Evolutionary conservation across 2,113 vertebrate genomes (phyloP).

Genomic region (Forbesichthys agassizii): DNA sequence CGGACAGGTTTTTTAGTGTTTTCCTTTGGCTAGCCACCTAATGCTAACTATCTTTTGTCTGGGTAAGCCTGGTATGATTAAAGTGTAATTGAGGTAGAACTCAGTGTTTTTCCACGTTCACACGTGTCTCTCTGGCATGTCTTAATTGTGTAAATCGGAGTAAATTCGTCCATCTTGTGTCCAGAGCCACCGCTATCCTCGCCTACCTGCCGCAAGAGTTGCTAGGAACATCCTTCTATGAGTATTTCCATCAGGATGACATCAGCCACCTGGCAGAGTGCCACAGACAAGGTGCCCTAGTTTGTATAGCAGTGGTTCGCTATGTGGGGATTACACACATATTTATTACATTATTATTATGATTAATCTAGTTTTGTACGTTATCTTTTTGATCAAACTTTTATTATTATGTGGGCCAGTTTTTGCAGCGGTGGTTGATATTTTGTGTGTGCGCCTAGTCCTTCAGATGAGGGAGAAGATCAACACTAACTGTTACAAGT

Average conservation of each 20-base stretch:
- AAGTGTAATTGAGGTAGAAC: background rate
- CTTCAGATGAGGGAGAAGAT: conserved; percentile 98
- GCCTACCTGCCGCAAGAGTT: conserved; percentile 98
- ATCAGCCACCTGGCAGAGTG: conserved; percentile 95
- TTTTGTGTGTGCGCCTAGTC: conserved; percentile 71
- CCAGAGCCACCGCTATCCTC: conserved; percentile 94
- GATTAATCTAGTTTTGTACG: too few relatives aligned
- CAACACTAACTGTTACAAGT: conserved; percentile 97
- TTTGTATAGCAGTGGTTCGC: too few relatives aligned
- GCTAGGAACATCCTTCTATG: conserved; percentile 96
- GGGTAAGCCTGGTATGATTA: background rate
- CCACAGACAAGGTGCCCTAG: conserved; percentile 89
- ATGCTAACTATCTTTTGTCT: background rate
- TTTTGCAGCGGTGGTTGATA: background rate
- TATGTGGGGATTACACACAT: too few relatives aligned
- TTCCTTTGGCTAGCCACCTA: background rate
- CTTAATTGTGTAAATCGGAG: background rate
- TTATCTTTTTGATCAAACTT: too few relatives aligned
- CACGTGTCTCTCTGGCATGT: background rate
- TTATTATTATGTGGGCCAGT: background rate
- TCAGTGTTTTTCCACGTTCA: background rate
- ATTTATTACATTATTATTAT: too few relatives aligned
- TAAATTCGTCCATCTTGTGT: conserved; percentile 11
- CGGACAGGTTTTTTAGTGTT: background rate
- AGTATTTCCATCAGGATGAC: conserved; percentile 99